These are phyloP conservation scores for Ctenopoma kingsleyae DNA, from an alignment of 2,797 vertebrate genomes.

Conservation along the genomic window DNA sequence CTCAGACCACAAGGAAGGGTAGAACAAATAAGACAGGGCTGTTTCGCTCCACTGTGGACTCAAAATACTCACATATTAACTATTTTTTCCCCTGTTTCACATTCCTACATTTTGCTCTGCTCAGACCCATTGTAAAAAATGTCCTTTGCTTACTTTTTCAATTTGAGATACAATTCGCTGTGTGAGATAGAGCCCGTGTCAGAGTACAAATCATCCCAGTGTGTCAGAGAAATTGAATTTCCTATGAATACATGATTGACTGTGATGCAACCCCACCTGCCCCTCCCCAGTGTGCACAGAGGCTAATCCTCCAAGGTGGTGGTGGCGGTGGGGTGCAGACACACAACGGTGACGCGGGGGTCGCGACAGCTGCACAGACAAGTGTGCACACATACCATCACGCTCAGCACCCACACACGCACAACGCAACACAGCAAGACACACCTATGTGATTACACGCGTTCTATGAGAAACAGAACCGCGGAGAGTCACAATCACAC, in stretches of 20 bases:
- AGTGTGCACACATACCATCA: constrained; percentile 7
- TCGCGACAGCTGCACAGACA: constrained; percentile 36
- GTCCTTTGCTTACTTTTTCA: constrained; percentile 69
- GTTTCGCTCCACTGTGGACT: constrained; percentile 27
- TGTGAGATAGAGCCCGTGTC: constrained; percentile 67
- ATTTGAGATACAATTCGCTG: constrained; percentile 72
- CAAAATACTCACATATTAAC: constrained; percentile 43
- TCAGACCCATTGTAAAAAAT: constrained; percentile 47
- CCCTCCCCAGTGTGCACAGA: constrained; percentile 35
- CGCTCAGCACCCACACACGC: neutral
- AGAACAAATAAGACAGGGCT: constrained; percentile 32
- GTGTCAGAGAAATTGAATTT: constrained; percentile 77
- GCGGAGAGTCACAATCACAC: constrained; percentile 60
- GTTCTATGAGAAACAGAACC: constrained; percentile 55
- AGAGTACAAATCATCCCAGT: constrained; percentile 66
- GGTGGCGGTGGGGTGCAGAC: neutral
- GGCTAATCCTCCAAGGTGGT: constrained; percentile 56
- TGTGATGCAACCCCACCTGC: constrained; percentile 48
- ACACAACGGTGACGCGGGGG: neutral
- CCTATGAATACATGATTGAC: constrained; percentile 80
- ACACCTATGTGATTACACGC: constrained; percentile 59
- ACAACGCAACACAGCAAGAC: constrained; percentile 7
- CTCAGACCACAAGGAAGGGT: constrained; percentile 1
- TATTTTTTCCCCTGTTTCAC: constrained; percentile 31
- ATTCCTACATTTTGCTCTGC: constrained; percentile 40